Evolutionary conservation across 2,888 invertebrate genomes (phyloP), one percentile per base, ranked within the genome.

Genomic region (Diarsia rubi): DNA sequence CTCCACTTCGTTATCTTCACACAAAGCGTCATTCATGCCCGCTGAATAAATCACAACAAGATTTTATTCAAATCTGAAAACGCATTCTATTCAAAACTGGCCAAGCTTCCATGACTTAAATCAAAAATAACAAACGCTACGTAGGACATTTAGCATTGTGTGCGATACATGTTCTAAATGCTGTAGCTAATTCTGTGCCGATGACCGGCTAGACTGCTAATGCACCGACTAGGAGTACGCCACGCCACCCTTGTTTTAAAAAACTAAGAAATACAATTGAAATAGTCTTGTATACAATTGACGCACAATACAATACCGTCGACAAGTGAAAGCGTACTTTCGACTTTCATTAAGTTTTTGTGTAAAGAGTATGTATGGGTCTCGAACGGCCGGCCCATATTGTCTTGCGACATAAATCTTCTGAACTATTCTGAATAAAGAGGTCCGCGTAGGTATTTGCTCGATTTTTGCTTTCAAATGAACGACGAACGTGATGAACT

Each of bases 311-410:
- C 94, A 93, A 94, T 93, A 92, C 92, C 90, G 93, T 90, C 92
- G 92, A 92, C 95, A 91, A 96, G 96, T 96, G 96, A 96, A 96
- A 96, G 96, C 95, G 93, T 94, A 95, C 96, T 96, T 96, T 96
- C 96, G 93, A 96, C 96, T 96, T 96, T 96, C 96, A 94, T 96
- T 95, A 93, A 93, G 94, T 96, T 96, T 96, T 96, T 96, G 95
- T 96, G 89, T 91, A 92, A 92, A 93, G 92, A 92, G 91, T 95
- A 92, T 95, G 95, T 94, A 94, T 94, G 93, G 93, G 88, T 90
- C 89, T 90, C 89, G 89, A 89, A 88, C 90, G 92, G 90, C 91
- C 92, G 91, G 90, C 82, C 94, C 94, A 95, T 96, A 96, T 95
- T 95, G 96, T 96, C 95, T 94, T 92, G 94, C 92, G 94, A 94